Conservation (phyloP, 2,113 vertebrate species). For the Sarotherodon lohbergeri region DNA sequence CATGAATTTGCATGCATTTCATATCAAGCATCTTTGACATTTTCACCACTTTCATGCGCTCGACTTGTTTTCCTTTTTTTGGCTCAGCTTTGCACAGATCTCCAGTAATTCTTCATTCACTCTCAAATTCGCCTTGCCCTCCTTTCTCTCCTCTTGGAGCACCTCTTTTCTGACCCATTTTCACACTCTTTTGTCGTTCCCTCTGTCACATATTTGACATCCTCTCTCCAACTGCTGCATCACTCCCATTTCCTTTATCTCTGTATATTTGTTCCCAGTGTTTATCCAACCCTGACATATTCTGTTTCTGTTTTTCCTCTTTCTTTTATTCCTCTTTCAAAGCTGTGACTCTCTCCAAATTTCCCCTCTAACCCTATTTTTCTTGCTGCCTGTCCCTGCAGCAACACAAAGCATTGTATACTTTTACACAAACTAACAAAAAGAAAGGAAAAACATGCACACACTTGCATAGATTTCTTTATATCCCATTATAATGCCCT, state of each 20-base stretch:
- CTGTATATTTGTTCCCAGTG: background rate
- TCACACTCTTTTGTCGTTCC: background rate
- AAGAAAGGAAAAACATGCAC: background rate
- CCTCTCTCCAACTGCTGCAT: background rate
- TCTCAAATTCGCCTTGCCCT: slow-evolving; percentile 13
- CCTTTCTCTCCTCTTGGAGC: background rate
- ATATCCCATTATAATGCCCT: background rate
- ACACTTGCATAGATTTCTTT: background rate
- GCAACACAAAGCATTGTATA: background rate
- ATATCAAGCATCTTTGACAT: slow-evolving; percentile 13
- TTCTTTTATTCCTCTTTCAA: slow-evolving; percentile 2
- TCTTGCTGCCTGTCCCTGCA: background rate
- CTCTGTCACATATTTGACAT: slow-evolving; percentile 33
- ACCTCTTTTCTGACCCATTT: slow-evolving; percentile 20
- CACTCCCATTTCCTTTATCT: slow-evolving; percentile 6
- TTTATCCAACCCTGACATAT: slow-evolving; percentile 2
- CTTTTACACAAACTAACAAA: background rate
- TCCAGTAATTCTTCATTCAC: slow-evolving; percentile 17
- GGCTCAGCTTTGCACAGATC: background rate
- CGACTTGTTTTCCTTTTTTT: background rate
- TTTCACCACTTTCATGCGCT: slow-evolving; percentile 1
- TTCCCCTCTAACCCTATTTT: background rate
- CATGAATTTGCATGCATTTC: background rate
- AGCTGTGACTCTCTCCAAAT: background rate
- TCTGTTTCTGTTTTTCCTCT: background rate